A percentile compares a stretch with the other conserved stretches of the same genome.
Evolutionary conservation across 2,113 vertebrate genomes (phyloP).

Genomic region (Anser cygnoides): DNA sequence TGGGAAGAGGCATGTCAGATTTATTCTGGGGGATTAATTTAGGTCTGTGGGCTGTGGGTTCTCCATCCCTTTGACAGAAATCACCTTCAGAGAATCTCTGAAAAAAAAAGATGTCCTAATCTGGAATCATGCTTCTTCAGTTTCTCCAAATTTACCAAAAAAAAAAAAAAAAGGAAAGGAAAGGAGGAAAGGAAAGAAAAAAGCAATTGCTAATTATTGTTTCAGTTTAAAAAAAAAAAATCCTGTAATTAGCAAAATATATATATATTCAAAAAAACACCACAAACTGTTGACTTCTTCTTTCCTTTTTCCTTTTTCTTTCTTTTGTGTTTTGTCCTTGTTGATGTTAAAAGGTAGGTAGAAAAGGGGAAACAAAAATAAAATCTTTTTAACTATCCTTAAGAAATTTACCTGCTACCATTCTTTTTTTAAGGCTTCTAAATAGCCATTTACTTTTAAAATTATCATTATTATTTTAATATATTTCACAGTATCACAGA

Average conservation of each 20-base stretch:
- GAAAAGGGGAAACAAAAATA: background rate
- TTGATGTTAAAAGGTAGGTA: background rate
- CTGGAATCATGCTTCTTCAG: background rate
- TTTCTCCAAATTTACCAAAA: background rate
- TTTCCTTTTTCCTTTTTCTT: background rate
- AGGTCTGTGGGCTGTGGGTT: background rate
- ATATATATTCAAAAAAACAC: background rate
- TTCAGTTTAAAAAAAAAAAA: background rate
- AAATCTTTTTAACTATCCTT: background rate
- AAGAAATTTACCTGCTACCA: background rate
- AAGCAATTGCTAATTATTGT: background rate
- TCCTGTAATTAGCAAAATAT: background rate
- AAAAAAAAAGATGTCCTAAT: background rate
- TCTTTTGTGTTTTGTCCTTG: background rate
- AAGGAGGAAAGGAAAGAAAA: background rate
- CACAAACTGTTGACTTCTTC: background rate
- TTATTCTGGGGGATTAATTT: background rate
- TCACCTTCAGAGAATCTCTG: background rate
- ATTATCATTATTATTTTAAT: background rate
- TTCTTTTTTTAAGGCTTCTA: background rate
- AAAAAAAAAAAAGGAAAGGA: background rate
- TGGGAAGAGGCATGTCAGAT: background rate
- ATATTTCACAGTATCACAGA: background rate
- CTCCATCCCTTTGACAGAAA: background rate
- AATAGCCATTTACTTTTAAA: background rate